phyloP scores from a whole-genome alignment of 2,113 vertebrate genomes.

The Apistogramma diplotaenia region DNA sequence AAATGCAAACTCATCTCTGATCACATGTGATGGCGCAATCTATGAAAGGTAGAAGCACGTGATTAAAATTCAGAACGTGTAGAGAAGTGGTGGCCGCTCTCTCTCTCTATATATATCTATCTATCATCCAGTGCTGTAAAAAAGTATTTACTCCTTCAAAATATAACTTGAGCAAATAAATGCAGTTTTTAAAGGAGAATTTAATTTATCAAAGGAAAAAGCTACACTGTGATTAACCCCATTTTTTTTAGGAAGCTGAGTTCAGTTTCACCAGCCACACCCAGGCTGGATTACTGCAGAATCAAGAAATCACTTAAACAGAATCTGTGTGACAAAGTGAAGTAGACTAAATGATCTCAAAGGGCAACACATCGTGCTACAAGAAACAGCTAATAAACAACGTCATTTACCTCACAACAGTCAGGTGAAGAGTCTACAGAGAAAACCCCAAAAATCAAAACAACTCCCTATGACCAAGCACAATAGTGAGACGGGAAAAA shows the following conservation, averaged over 20 bases:
- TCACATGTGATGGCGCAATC: background rate
- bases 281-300: background rate
- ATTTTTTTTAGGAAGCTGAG: too few relatives aligned
- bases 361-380: background rate
- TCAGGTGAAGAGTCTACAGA: too few relatives aligned
- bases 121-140: background rate
- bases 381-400: background rate
- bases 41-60: background rate
- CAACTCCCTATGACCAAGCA: too few relatives aligned
- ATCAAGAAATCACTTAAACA: background rate
- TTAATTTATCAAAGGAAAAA: background rate
- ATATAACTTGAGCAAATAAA: background rate
- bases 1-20: background rate
- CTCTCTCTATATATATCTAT: too few relatives aligned
- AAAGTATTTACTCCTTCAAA: background rate
- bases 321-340: background rate
- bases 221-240: background rate
- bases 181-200: background rate
- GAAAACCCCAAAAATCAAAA: too few relatives aligned
- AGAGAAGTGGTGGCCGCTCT: background rate
- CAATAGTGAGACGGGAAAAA: too few relatives aligned
- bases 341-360: background rate
- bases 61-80: background rate
- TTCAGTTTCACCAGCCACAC: too few relatives aligned
- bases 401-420: background rate